Percentiles rank a stretch among this genome's conserved stretches.
Evolutionary conservation across 2,113 vertebrate genomes (phyloP).

Genomic region (Sylvietta virens): DNA sequence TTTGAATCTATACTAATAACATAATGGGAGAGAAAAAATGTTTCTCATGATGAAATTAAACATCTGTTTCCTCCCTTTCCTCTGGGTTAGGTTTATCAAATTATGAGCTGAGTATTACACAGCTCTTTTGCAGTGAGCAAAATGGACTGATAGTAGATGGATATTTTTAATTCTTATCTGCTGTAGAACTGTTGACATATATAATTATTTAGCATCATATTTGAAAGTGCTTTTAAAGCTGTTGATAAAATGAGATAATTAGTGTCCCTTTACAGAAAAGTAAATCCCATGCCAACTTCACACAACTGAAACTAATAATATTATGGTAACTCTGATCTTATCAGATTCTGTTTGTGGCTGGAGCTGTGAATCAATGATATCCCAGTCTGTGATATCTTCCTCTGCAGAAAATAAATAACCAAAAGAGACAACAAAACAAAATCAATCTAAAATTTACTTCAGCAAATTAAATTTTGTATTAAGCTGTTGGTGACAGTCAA

Average conservation of each 20-base stretch:
- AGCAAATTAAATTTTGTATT: background rate
- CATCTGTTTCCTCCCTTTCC: background rate
- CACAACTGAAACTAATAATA: background rate
- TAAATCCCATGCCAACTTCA: background rate
- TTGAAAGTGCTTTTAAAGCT: background rate
- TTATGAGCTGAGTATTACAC: background rate
- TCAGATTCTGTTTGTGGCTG: background rate
- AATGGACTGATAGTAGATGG: background rate
- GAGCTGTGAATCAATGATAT: background rate
- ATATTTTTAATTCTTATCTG: background rate
- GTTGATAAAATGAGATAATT: background rate
- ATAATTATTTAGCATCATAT: background rate
- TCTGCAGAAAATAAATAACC: background rate
- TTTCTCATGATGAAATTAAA: constrained; percentile 1
- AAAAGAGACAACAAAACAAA: background rate
- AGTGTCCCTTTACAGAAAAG: background rate
- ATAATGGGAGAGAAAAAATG: background rate
- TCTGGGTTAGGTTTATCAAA: background rate
- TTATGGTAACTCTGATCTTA: background rate
- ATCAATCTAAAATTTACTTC: background rate
- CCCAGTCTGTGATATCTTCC: background rate
- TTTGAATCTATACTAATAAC: constrained; percentile 51
- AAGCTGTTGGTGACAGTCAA: background rate
- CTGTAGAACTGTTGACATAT: background rate
- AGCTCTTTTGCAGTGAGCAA: background rate